A percentile compares a stretch with the other conserved stretches of the same genome.
phyloP scores from a whole-genome alignment of 2,888 invertebrate species.

The Dugesia japonica region DNA sequence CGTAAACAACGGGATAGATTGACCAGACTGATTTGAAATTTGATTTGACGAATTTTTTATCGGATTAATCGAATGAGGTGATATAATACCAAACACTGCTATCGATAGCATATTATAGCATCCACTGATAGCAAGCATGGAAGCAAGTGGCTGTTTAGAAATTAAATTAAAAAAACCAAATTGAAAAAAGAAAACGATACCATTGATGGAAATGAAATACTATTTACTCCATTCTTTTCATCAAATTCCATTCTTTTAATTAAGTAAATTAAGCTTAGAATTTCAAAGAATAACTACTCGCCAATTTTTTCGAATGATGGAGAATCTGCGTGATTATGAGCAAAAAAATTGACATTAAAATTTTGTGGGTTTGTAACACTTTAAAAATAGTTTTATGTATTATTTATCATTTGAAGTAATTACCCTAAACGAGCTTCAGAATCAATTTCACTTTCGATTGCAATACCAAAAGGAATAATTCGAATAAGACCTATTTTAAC shows the following conservation, averaged over 20 bases:
- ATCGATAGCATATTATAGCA: slow-evolving; percentile 3
- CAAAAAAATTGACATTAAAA: slow-evolving; percentile 7
- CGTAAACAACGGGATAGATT: neutral
- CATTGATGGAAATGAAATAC: slow-evolving; percentile 3
- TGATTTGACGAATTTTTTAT: neutral
- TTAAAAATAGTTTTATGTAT: no score
- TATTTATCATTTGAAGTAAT: neutral
- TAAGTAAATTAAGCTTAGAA: neutral
- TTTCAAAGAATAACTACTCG: neutral
- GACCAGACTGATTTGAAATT: no score
- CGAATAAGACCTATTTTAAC: slow-evolving; percentile 23
- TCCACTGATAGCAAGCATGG: neutral
- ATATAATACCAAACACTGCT: neutral
- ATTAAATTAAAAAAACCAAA: neutral
- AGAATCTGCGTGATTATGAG: slow-evolving; percentile 1
- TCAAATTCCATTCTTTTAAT: neutral
- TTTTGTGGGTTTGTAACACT: neutral
- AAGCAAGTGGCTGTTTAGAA: neutral
- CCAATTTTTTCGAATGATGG: slow-evolving; percentile 3
- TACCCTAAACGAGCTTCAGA: neutral
- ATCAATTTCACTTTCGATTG: slow-evolving; percentile 23
- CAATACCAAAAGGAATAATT: slow-evolving; percentile 24
- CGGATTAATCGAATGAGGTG: neutral
- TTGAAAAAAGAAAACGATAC: neutral
- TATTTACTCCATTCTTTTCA: slow-evolving; percentile 8